These are phyloP conservation scores for Pteria penguin DNA, from an alignment of 2,888 invertebrate genomes.

Conservation along the genomic window DNA sequence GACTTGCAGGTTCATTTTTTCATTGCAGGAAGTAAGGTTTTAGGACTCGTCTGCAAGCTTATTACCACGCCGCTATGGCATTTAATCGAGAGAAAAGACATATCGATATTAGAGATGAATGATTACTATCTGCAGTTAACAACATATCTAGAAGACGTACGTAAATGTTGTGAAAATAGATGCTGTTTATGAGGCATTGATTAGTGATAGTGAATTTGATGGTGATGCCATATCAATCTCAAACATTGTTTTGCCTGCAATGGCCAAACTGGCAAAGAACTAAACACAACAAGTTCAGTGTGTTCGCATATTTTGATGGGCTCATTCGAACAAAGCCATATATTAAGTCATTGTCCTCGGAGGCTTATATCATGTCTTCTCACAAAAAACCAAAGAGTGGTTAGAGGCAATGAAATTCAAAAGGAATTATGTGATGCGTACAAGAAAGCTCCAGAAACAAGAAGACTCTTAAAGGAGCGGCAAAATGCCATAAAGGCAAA, in stretches of 20 bases:
- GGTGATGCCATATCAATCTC: constrained; percentile 10
- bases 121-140: constrained; percentile 33
- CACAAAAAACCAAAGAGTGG: constrained; percentile 6
- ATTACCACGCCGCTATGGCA: constrained; percentile 12
- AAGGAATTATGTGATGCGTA: constrained; percentile 8
- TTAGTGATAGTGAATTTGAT: constrained; percentile 1
- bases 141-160: constrained; percentile 33
- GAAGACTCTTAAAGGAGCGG: background rate
- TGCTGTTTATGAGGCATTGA: constrained; percentile 10
- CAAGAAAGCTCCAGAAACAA: background rate
- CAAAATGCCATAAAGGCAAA: constrained; percentile 1
- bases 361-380: constrained; percentile 17
- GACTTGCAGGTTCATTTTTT: constrained; percentile 19
- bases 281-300: constrained; percentile 18
- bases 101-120: constrained; percentile 32
- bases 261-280: constrained; percentile 19
- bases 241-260: constrained; percentile 11
- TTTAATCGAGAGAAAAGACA: constrained; percentile 13
- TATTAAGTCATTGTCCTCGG: constrained; percentile 9
- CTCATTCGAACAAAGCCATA: constrained; percentile 14
- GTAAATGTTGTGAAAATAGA: constrained; percentile 1
- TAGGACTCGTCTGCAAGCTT: background rate
- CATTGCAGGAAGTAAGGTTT: constrained; percentile 17
- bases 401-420: background rate
- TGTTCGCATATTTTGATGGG: constrained; percentile 20